Evolutionary conservation across 2,797 vertebrate genomes (phyloP), one percentile per base, ranked within the genome.

Genomic region (Morelia viridis): DNA sequence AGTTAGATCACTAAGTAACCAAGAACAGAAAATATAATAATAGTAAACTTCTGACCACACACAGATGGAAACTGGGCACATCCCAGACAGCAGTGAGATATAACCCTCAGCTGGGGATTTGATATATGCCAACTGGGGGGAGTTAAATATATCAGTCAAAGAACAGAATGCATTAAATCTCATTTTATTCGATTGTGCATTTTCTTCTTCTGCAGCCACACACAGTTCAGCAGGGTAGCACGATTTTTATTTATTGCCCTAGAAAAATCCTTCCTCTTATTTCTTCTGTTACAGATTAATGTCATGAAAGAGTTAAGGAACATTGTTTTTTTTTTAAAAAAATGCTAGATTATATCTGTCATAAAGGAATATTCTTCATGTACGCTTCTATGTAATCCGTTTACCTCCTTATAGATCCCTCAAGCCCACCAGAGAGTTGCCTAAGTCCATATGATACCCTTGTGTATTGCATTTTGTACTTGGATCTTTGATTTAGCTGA

Each of bases 241-340:
- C 91, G 93, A 93, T 94, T 94, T 94, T 95, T 96, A 94, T 96
- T 94, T 94, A 95, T 93, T 95, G 94, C 90, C 93, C 86, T 62
- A 83, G 90, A 95, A 95, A 92, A 93, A 76, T 92, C 93, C 94
- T 7, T 46, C 89, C 46, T 89, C 83, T 58, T 53, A 61, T 90
- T 68, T 90, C 80, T 87, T 96, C 91, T 96, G 91, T 95, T 96
- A 96, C 94, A 96, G 76, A 94, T 95, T 95, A 90, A 92, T 68
- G 91, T 93, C 90, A 92, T 91, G 92, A 97, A 96, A 97, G 91
- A 96, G 94, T 97, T 95, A 97, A 95, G 92, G 92, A 96, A 96
- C 92, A 31, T n/a, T 64, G 92, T 24, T 87, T 60, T 87, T 60
- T 35, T 35, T 35, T 35, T 35, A 46, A 89, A 94, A 95, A 92